Evolutionary conservation across 2,797 vertebrate species (phyloP).

Genomic region (Oreochromis grahami): DNA sequence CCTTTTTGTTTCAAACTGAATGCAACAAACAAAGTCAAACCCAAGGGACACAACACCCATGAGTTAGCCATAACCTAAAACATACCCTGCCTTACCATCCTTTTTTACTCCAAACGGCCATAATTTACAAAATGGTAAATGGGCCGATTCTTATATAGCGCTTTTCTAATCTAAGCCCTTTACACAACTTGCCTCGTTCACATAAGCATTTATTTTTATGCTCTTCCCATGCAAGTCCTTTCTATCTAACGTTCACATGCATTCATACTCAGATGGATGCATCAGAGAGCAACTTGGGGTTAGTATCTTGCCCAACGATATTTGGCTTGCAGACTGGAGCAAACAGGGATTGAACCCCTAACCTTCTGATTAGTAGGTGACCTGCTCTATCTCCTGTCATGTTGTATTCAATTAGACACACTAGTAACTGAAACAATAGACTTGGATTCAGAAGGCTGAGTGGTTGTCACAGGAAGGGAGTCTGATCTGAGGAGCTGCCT

Average conservation of each 20-base stretch:
- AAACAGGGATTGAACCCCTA: background rate
- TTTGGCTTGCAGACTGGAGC: background rate
- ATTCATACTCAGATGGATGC: background rate
- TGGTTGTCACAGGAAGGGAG: background rate
- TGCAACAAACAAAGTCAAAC: background rate
- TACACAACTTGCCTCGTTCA: background rate
- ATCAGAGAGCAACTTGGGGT: background rate
- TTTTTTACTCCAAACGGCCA: background rate
- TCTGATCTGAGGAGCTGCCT: background rate
- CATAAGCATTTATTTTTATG: background rate
- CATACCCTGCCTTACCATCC: background rate
- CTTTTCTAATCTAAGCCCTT: background rate
- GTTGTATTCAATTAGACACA: background rate
- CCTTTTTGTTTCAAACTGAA: background rate
- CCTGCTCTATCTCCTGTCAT: background rate
- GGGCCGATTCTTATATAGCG: background rate
- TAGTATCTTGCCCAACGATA: background rate
- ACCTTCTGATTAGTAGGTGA: background rate
- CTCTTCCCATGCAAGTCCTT: background rate
- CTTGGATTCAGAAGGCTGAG: background rate
- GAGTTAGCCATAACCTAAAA: background rate
- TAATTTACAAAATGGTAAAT: background rate
- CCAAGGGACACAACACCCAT: background rate
- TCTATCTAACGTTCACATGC: background rate
- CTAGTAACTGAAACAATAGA: background rate